phyloP scores from a whole-genome alignment of 2,797 vertebrate species.

The Rhabdomys pumilio region DNA sequence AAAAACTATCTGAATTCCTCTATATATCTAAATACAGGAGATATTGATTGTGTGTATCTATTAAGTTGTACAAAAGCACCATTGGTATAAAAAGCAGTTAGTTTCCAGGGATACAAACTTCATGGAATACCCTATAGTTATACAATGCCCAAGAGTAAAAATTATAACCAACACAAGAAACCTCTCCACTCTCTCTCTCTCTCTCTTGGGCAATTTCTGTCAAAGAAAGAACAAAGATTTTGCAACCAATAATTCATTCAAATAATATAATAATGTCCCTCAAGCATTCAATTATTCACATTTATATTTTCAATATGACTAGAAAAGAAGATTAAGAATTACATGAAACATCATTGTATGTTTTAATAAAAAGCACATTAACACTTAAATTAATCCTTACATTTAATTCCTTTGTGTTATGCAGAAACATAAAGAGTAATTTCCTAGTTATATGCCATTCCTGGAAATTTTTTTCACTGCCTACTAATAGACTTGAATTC shows the following conservation, averaged over 20 bases:
- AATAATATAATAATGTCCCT: conserved; percentile 75
- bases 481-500: conserved; percentile 34
- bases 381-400: conserved; percentile 56
- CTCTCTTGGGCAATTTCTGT: conserved; percentile 71
- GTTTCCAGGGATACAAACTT: conserved; percentile 84
- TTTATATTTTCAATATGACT: conserved; percentile 80
- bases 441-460: conserved; percentile 30
- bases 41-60: conserved; percentile 74
- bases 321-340: conserved; percentile 73
- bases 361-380: conserved; percentile 45
- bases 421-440: conserved; percentile 28
- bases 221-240: conserved; percentile 55
- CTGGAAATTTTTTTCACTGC: conserved; percentile 45
- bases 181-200: conserved; percentile 63
- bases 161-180: conserved; percentile 72
- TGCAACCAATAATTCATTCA: conserved; percentile 24
- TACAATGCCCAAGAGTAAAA: conserved; percentile 63
- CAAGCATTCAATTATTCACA: conserved; percentile 79
- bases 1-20: conserved; percentile 46
- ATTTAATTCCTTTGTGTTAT: conserved; percentile 34
- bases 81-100: conserved; percentile 63
- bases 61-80: conserved; percentile 79
- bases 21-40: conserved; percentile 56
- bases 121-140: conserved; percentile 73
- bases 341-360: not conserved